Percentiles rank a stretch among this genome's conserved stretches.
phyloP scores from a whole-genome alignment of 2,797 vertebrate genomes.

The Poeciliopsis paucimaculata region DNA sequence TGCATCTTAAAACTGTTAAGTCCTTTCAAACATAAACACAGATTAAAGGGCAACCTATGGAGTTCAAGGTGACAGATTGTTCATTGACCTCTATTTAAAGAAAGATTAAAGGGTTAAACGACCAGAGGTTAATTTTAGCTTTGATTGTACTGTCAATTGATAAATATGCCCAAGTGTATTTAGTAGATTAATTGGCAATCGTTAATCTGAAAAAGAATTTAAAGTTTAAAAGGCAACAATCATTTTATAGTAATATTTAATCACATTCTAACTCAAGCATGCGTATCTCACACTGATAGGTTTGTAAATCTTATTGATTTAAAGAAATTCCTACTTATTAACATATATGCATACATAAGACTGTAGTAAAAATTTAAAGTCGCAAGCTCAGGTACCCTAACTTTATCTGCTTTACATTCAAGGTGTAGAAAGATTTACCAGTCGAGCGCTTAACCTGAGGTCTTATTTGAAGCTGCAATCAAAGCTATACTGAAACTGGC shows the following conservation, averaged over 20 bases:
- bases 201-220: conserved; percentile 21
- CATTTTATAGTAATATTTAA: not conserved
- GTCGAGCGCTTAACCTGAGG: conserved; percentile 40
- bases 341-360: not conserved
- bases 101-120: conserved; percentile 31
- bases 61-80: not conserved
- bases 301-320: not conserved
- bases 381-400: conserved; percentile 4
- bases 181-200: conserved; percentile 10
- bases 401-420: conserved; percentile 27
- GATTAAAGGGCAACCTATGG: conserved; percentile 19
- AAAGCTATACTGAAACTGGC: conserved; percentile 39
- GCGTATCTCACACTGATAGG: not conserved
- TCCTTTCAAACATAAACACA: conserved; percentile 27
- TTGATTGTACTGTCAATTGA: not conserved
- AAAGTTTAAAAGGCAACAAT: conserved; percentile 6
- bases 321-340: not conserved
- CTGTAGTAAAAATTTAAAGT: not conserved
- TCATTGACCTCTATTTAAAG: conserved; percentile 22
- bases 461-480: conserved; percentile 47
- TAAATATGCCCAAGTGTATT: not conserved
- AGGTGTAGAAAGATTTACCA: conserved; percentile 32
- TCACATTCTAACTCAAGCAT: not conserved
- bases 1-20: conserved; percentile 28
- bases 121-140: conserved; percentile 2